Percentiles rank a stretch among this genome's conserved stretches.
Evolutionary conservation across 2,113 vertebrate genomes (phyloP).

Genomic region (Sula dactylatra): DNA sequence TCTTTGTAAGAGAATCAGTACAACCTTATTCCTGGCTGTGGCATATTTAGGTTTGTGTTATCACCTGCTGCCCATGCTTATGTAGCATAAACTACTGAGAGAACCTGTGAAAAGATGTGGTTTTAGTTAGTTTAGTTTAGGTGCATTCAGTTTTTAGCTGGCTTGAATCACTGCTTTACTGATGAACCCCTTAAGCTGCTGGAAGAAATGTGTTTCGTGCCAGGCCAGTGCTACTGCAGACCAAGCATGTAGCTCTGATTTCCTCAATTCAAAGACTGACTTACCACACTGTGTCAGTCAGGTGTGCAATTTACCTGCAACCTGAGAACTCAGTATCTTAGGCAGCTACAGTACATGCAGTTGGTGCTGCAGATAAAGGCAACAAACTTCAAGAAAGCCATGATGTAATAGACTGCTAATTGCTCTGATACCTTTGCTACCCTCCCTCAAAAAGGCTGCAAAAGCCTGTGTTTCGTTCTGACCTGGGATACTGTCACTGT

Average conservation of each 20-base stretch:
- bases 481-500: background rate
- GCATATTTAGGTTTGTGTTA: slow-evolving; percentile 30
- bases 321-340: background rate
- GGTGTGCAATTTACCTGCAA: slow-evolving; percentile 10
- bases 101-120: background rate
- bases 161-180: background rate
- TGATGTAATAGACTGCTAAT: background rate
- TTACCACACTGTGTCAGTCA: background rate
- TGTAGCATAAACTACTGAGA: background rate
- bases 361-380: background rate
- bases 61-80: slow-evolving; percentile 4
- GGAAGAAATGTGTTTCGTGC: background rate
- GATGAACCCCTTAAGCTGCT: background rate
- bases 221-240: background rate
- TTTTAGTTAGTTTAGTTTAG: background rate
- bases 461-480: background rate
- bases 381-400: background rate
- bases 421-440: background rate
- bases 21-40: background rate
- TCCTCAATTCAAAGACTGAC: background rate
- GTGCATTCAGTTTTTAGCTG: background rate
- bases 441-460: background rate
- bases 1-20: background rate
- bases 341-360: background rate
- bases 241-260: background rate